Conservation (phyloP, 2,797 vertebrate genomes). For the Muraenolepis orangiensis region DNA sequence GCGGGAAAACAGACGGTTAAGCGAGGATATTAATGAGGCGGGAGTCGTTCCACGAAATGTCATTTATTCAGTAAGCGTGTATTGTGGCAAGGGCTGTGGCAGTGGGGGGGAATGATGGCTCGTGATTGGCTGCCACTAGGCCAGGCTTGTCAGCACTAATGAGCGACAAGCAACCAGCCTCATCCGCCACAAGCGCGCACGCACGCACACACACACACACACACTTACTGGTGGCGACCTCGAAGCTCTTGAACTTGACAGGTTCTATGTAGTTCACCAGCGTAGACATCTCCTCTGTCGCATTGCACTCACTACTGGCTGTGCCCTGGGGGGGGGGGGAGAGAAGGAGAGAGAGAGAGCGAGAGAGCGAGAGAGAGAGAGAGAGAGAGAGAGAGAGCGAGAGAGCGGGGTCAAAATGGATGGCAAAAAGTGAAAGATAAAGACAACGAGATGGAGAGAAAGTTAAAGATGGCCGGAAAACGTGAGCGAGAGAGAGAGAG, state of each 20-base stretch:
- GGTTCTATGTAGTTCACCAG: conserved; percentile 90
- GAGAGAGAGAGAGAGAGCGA: not conserved
- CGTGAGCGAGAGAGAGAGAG: not conserved
- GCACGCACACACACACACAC: conserved; percentile 1
- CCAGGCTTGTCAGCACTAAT: too few relatives aligned
- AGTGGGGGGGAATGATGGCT: too few relatives aligned
- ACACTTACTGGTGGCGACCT: conserved; percentile 80
- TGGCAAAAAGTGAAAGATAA: not conserved
- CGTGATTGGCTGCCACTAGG: too few relatives aligned
- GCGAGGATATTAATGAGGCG: not conserved
- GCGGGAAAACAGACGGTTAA: not conserved
- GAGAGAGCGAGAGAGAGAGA: not conserved
- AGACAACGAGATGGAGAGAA: not conserved
- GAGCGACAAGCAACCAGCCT: too few relatives aligned
- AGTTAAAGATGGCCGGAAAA: too few relatives aligned
- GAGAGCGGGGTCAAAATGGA: not conserved
- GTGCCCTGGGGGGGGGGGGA: conserved; percentile 83
- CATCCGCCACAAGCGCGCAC: not conserved
- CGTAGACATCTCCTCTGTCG: conserved; percentile 91
- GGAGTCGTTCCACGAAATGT: not conserved
- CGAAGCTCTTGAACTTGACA: conserved; percentile 89
- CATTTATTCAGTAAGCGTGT: too few relatives aligned
- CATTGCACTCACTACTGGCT: conserved; percentile 85
- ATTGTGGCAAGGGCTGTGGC: too few relatives aligned
- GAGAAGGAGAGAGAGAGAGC: conserved; percentile 9